phyloP scores from a whole-genome alignment of 2,113 vertebrate genomes.

The Ellobius talpinus region DNA sequence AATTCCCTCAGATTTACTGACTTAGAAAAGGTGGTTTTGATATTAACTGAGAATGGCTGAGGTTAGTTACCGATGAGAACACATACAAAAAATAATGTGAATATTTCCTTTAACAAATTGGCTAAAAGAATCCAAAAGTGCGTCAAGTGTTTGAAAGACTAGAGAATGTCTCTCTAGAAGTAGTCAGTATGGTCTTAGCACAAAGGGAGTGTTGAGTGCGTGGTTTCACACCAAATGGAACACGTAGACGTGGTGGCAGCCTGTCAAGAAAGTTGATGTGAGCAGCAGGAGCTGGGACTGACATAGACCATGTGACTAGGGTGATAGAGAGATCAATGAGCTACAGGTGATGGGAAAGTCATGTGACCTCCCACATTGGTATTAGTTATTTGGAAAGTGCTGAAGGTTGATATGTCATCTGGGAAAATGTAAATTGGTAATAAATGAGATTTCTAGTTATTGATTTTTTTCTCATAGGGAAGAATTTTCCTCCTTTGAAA shows the following conservation, averaged over 20 bases:
- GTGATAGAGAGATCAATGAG: not conserved
- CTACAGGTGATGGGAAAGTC: not conserved
- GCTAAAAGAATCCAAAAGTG: slow-evolving; percentile 3
- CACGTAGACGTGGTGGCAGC: not conserved
- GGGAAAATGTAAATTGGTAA: not conserved
- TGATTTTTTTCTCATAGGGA: not conserved
- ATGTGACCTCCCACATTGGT: not conserved
- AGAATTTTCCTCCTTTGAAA: not conserved
- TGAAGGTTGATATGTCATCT: not conserved
- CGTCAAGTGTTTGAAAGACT: slow-evolving; percentile 23
- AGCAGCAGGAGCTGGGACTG: not conserved
- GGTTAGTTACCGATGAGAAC: slow-evolving; percentile 18
- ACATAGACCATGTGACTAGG: no score
- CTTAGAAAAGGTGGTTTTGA: slow-evolving; percentile 27
- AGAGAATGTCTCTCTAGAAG: not conserved
- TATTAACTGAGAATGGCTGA: not conserved
- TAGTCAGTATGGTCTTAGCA: not conserved
- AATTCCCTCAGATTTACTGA: not conserved
- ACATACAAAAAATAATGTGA: not conserved
- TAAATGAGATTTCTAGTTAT: not conserved
- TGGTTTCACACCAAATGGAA: not conserved
- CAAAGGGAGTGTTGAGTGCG: not conserved
- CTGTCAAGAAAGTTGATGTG: not conserved
- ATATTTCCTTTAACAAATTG: not conserved
- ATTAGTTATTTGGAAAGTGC: not conserved